Evolutionary conservation across 64 coral and sea anemone species (phyloP).

Genomic region (Stylophora pistillata): DNA sequence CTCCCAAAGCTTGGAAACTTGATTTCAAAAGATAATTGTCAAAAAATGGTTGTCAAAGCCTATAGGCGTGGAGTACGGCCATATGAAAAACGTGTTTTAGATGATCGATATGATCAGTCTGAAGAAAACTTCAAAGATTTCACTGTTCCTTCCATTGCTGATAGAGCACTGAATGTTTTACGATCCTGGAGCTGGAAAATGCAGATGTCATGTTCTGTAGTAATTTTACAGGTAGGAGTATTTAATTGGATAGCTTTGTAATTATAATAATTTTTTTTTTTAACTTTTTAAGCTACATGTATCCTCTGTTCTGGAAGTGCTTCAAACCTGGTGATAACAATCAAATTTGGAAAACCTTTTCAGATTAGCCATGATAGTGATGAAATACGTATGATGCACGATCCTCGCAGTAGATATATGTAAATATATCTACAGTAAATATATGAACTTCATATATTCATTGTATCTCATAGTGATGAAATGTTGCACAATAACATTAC

Average conservation of each 20-base stretch:
- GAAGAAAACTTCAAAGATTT: constrained; percentile 51
- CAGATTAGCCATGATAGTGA: not conserved
- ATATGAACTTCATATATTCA: no score
- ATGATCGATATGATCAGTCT: constrained; percentile 41
- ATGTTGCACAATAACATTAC: no score
- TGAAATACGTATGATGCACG: not conserved
- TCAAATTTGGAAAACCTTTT: not conserved
- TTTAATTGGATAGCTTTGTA: not conserved
- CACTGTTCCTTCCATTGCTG: constrained; percentile 5
- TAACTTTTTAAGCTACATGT: no score
- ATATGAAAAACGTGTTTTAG: constrained; percentile 56
- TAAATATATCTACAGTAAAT: no score
- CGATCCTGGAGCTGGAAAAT: constrained; percentile 78
- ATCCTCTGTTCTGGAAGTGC: no score
- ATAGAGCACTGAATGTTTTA: constrained; percentile 59
- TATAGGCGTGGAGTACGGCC: constrained; percentile 60
- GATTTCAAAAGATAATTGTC: constrained; percentile 84
- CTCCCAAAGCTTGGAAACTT: constrained; percentile 78
- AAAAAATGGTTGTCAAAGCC: constrained; percentile 80
- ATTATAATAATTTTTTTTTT: not conserved
- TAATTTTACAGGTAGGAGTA: constrained; percentile 71
- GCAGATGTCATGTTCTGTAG: constrained; percentile 56
- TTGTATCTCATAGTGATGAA: no score
- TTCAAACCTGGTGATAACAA: no score
- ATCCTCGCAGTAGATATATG: no score